Evolutionary conservation across 2,888 invertebrate species (phyloP), one percentile per base, ranked within the genome.

Genomic region (Congeria kusceri): DNA sequence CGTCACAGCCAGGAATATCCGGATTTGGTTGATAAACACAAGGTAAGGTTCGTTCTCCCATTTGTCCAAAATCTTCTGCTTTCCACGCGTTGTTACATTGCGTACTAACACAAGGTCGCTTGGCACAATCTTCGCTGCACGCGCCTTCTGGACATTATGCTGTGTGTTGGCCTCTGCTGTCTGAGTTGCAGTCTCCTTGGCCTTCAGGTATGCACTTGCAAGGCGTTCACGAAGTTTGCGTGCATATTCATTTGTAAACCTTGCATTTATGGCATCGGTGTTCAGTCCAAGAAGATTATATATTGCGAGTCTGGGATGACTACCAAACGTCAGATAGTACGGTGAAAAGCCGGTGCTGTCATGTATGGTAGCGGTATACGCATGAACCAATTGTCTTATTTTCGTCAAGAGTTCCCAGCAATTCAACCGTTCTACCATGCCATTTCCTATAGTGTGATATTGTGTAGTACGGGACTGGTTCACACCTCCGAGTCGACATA

Each of bases 361-460:
- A 23, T 61, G 46, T 0, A n/a, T 59, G 5, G 32, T 47, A 2
- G 27, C 61, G 46, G 59, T 61, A 28, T 49, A 69, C 5, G 69
- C 61, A 59, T 69, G 69, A 0, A 28, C 20, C 13, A 64, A 23
- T 9, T 47, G 64, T 25, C 28, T 73, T n/a, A 1, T 72, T 66
- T 23, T 53, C 28, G 15, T 68, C 58, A 0, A 77, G 71, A 0
- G 72, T 76, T 0, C 69, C 72, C 5, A 80, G 56, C 73, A 76
- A 47, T 83, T 71, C 29, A 70, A 77, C 28, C 77, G 46, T 47
- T 83, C 80, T 9, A 53, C 53, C 58, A 70, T 56, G 0, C 80
- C 83, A 75, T 74, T 82, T 0, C 82, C 82, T 39, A 69, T 68
- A 3, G 82, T 74, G 44, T 80, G 79, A 27, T 74, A 80, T 27